A percentile compares a stretch with the other conserved stretches of the same genome.
These are phyloP conservation scores for Julus scanicus DNA, from an alignment of 2,888 invertebrate species.

Conservation along the genomic window DNA sequence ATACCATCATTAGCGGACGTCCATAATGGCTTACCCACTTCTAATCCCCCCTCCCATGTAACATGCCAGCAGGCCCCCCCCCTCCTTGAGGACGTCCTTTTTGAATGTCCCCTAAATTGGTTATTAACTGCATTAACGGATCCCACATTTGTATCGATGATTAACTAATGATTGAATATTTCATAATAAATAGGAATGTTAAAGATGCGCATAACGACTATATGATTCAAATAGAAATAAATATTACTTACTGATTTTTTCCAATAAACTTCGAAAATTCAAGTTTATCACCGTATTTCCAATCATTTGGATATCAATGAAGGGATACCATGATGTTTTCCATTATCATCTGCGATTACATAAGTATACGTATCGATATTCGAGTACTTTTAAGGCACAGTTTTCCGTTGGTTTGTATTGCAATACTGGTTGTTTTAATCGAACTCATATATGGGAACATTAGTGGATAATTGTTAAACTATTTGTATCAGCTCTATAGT, in stretches of 20 bases:
- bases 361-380: background rate
- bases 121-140: too few relatives aligned
- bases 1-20: too few relatives aligned
- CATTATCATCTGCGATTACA: conserved; percentile 10
- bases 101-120: too few relatives aligned
- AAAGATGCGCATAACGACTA: background rate
- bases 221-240: background rate
- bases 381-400: background rate
- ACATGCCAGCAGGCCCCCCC: too few relatives aligned
- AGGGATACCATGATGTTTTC: background rate
- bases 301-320: conserved; percentile 8
- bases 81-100: too few relatives aligned
- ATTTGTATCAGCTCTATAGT: background rate
- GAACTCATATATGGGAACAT: background rate
- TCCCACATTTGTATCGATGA: too few relatives aligned
- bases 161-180: too few relatives aligned
- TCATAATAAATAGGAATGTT: background rate
- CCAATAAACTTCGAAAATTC: background rate
- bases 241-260: background rate
- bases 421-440: background rate
- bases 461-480: background rate
- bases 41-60: too few relatives aligned
- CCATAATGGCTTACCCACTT: too few relatives aligned
- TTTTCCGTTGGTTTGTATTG: background rate
- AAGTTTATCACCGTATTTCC: background rate